Conservation (phyloP, 2,113 vertebrate species). For the Platysternon megacephalum region DNA sequence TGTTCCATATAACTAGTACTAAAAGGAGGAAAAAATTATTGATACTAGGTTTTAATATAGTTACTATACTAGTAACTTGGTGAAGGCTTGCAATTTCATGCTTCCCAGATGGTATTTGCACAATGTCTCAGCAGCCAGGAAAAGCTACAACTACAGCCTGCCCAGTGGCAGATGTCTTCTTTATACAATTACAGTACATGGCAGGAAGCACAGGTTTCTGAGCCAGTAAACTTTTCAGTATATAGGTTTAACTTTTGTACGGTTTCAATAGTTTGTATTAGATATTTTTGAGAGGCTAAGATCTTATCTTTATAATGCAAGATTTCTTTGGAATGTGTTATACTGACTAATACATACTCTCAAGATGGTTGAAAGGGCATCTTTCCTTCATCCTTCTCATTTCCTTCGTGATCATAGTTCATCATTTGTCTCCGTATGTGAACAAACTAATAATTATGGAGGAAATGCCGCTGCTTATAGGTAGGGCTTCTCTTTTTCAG, state of each 20-base stretch:
- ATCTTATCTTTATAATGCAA: not conserved
- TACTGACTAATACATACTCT: not conserved
- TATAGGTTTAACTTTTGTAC: not conserved
- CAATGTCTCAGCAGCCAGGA: not conserved
- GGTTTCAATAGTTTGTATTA: not conserved
- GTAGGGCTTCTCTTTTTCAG: not conserved
- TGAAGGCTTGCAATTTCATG: not conserved
- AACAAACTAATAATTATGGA: not conserved
- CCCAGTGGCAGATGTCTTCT: not conserved
- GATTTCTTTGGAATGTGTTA: not conserved
- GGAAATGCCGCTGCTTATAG: not conserved
- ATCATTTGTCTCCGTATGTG: not conserved
- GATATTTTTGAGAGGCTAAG: not conserved
- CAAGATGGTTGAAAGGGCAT: accelerated
- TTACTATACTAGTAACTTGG: slow-evolving; percentile 29
- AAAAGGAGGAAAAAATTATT: not conserved
- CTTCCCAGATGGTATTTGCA: slow-evolving; percentile 34
- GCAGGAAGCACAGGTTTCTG: not conserved
- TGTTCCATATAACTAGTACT: not conserved
- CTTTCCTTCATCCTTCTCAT: not conserved
- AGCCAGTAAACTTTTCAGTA: not conserved
- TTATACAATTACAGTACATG: not conserved
- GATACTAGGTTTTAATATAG: not conserved
- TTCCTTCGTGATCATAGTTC: not conserved
- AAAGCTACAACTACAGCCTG: not conserved